Base-by-base conservation (phyloP, 2,797 vertebrate species). In the Channallabes apus region DNA sequence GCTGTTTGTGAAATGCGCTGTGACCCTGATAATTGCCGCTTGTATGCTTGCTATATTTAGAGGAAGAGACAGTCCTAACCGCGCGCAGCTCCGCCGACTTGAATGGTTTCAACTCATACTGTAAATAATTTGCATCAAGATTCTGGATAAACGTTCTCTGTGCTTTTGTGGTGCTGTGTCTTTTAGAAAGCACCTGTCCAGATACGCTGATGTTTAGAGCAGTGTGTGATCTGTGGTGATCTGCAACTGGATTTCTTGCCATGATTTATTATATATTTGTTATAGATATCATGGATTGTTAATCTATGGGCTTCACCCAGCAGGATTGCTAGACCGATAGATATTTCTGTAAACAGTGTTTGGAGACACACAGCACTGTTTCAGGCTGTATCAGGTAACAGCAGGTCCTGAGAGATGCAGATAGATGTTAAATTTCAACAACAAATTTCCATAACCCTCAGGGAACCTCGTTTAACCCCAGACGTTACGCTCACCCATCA, bases 11-110 rank as follows among this genome's bases (percentile, higher is more conserved):
- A 61, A 78, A 38, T 38, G 32, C 62, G 58, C 58, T 79, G 1
- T 61, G 58, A 79, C 58, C 56, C 75, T 78, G 54, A 61, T 78
- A 79, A 61, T 38, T 79, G 76, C 32, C 61, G 76, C 32, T 41
- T 78, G 56, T 35, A 11, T 41, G 8, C 41, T 41, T 41, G 20
- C 32, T 61, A 78, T 78, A 38, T 79, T 62, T 79, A 38, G 22
- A 9, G 22, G 20, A 24, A 61, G 20, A 78, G 76, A 38, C 61
- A 3, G n/a, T 58, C 17, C 15, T 29, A 24, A 3, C 76, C 32
- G 75, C 59, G 75, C 4, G 9, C 18, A 24, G 20, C 29, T 78
- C 29, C 22, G 18, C 61, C 56, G n/a, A 76, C 32, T 78, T 35
- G 24, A 78, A 38, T 59, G n/a, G 32, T 22, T 79, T 41, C 62